A percentile compares a stretch with the other conserved stretches of the same genome.
Conservation (phyloP, 2,113 vertebrate genomes). For the Triplophysa siluroides region DNA sequence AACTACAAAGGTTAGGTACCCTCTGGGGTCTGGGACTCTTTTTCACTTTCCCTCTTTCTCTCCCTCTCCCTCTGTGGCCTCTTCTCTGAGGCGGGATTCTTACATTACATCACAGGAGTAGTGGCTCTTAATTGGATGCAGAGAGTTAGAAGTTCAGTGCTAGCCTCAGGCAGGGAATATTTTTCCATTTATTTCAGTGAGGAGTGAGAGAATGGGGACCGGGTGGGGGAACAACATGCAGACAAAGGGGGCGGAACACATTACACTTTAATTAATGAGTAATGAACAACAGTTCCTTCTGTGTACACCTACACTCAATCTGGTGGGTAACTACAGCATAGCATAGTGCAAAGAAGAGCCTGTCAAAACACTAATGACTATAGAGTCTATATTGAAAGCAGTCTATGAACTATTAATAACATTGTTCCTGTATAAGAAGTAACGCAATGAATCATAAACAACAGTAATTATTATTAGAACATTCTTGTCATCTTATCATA, state of each 20-base stretch:
- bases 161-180: constrained; percentile 79
- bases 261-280: constrained; percentile 80
- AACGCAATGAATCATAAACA: no score
- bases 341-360: neutral
- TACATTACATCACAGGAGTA: constrained; percentile 74
- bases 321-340: constrained; percentile 49
- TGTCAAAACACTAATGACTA: neutral
- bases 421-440: no score
- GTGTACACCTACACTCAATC: constrained; percentile 46
- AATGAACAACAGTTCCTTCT: constrained; percentile 70
- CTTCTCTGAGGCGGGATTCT: constrained; percentile 67
- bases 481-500: no score
- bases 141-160: constrained; percentile 81
- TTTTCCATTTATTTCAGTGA: constrained; percentile 80
- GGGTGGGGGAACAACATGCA: constrained; percentile 56
- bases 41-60: constrained; percentile 52
- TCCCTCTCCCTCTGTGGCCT: constrained; percentile 54
- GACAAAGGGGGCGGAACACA: constrained; percentile 70
- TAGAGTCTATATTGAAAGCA: constrained; percentile 68
- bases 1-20: constrained; percentile 73
- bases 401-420: neutral
- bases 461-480: no score
- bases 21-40: constrained; percentile 64
- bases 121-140: constrained; percentile 78
- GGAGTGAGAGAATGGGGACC: constrained; percentile 45